phyloP scores from a whole-genome alignment of 2,797 vertebrate species.

The Clarias fuscus region DNA sequence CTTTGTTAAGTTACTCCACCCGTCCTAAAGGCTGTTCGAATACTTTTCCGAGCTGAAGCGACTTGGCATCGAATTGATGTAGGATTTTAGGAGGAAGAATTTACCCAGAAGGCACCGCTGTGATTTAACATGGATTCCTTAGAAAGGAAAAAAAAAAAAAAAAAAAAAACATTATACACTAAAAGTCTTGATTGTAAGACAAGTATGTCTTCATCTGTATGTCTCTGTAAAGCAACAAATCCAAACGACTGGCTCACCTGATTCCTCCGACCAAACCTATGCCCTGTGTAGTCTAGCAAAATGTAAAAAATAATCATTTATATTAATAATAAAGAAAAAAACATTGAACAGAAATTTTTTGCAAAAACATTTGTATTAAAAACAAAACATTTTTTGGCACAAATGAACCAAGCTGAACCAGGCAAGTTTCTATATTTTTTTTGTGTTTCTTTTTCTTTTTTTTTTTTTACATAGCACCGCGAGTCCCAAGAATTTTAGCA shows the following conservation, averaged over 20 bases:
- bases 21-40: background rate
- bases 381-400: no score
- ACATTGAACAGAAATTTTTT: no score
- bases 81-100: background rate
- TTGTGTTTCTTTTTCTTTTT: no score
- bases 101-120: slow-evolving; percentile 15
- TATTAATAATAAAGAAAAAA: no score
- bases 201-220: background rate
- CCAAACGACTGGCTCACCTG: background rate
- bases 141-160: background rate
- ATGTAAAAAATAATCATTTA: no score
- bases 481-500: no score
- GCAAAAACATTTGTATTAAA: no score
- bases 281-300: background rate
- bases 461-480: no score
- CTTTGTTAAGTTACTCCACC: background rate
- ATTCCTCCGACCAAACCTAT: background rate
- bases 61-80: background rate
- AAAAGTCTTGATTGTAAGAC: background rate
- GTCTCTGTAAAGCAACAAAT: background rate
- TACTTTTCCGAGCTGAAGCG: background rate
- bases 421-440: no score
- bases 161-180: background rate
- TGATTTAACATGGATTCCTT: background rate
- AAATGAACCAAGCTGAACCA: no score